phyloP scores from a whole-genome alignment of 2,113 vertebrate species.

The Melanerpes formicivorus region DNA sequence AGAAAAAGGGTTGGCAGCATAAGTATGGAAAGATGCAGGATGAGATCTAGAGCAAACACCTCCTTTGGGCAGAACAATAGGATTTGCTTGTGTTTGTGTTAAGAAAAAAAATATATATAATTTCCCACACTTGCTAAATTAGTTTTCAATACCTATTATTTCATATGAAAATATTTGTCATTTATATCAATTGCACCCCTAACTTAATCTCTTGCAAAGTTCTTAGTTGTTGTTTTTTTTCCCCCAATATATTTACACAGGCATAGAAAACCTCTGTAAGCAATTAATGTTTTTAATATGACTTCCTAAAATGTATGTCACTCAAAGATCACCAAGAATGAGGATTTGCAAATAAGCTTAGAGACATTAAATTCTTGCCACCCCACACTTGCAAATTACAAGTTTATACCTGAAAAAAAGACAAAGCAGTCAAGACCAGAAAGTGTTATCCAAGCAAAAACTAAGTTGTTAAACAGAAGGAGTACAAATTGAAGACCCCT shows the following conservation, averaged over 20 bases:
- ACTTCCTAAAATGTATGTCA: neutral
- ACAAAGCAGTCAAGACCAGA: neutral
- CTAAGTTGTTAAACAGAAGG: neutral
- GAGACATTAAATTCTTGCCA: neutral
- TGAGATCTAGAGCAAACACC: neutral
- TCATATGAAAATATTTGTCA: neutral
- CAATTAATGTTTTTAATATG: neutral
- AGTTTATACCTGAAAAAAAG: neutral
- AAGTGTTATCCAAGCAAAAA: neutral
- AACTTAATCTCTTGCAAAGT: neutral
- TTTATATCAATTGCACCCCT: neutral
- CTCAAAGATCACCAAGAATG: neutral
- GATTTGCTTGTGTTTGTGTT: too few species aligned
- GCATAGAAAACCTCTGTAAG: neutral
- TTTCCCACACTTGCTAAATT: neutral
- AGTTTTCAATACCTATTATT: neutral
- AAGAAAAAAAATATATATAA: neutral
- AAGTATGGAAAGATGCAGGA: neutral
- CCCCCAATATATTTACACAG: neutral
- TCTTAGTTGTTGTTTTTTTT: neutral
- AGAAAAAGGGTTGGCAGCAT: neutral
- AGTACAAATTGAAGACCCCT: neutral
- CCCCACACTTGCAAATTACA: accelerated
- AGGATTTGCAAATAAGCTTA: neutral
- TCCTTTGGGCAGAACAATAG: neutral